phyloP scores from a whole-genome alignment of 2,113 vertebrate genomes.

The Tinamus guttatus region DNA sequence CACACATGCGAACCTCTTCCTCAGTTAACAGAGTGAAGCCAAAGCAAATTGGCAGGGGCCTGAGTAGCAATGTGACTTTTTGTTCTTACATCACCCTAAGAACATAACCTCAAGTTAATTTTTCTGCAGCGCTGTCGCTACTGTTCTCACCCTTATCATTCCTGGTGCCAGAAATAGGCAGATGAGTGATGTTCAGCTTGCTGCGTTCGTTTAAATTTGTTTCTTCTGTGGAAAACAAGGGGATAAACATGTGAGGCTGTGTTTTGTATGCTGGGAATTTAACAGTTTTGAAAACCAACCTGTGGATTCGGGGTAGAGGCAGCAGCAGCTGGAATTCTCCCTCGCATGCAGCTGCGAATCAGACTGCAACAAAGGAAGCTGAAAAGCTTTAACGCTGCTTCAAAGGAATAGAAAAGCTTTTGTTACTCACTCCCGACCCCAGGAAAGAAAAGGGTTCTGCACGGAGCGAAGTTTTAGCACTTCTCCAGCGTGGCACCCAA shows the following conservation, averaged over 20 bases:
- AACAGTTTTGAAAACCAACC: conserved; percentile 34
- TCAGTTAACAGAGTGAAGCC: conserved; percentile 48
- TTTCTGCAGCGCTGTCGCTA: conserved; percentile 50
- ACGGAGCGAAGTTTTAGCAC: background rate
- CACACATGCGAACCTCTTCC: conserved; percentile 43
- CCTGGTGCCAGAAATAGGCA: conserved; percentile 30
- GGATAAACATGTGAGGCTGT: background rate
- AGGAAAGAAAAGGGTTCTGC: conserved; percentile 50
- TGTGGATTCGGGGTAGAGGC: conserved; percentile 45
- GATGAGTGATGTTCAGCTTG: conserved; percentile 51
- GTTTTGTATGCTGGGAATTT: background rate
- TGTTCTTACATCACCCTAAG: conserved; percentile 36
- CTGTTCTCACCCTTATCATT: conserved; percentile 46
- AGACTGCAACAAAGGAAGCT: conserved; percentile 56
- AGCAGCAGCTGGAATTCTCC: conserved; percentile 47
- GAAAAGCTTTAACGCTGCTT: conserved; percentile 51
- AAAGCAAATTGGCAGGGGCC: conserved; percentile 65
- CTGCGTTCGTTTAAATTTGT: background rate
- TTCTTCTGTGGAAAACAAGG: conserved; percentile 11
- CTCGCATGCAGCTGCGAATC: conserved; percentile 31
- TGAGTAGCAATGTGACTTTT: conserved; percentile 65
- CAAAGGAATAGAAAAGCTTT: conserved; percentile 44
- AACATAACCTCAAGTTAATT: conserved; percentile 60
- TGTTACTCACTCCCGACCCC: conserved; percentile 45
- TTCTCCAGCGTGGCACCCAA: background rate